Base-by-base conservation (phyloP, 2,797 vertebrate genomes). In the Oophaga sylvatica region DNA sequence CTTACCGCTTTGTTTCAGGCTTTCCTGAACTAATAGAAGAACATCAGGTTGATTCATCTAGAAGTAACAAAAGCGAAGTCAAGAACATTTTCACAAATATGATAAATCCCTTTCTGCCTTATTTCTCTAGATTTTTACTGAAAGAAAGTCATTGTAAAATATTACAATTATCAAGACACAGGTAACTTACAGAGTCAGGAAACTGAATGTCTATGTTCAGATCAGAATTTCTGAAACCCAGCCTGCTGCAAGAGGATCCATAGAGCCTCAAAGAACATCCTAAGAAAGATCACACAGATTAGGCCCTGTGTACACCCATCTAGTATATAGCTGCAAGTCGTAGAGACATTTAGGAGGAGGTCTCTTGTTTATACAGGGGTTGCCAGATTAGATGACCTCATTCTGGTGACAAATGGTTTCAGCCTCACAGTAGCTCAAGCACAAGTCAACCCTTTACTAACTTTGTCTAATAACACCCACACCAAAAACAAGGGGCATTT, bases 31-130 rank as follows among this genome's bases (percentile, higher is more conserved):
- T 92, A 96, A 90, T 93, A 98, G 92, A 86, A 99, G 96, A 92
- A 99, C 97, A 84, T 98, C 97, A 91, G 98, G 98, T 90, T 99
- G 97, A 94, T 96, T 94, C 97, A 98, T 97, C 97, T 98, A 95
- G 26, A 79, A 86, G 19, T 12, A 53, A 84, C 3, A 80, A 10
- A 26, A 26, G 26, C 26, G 26, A 26, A 26, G 26, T 26, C 26
- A 26, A 26, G 26, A 26, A 26, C 26, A 26, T 26, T 26, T 26
- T 26, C 26, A 76, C 7, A 48, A 1, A 65, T 41, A 41, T 41
- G n/a, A 6, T 13, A 16, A 20, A 20, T 63, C 6, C 60, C 5
- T 7, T 1, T 6, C 19, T 11, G 8, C 11, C 48, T 11, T 7
- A 11, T 1, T 53, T 53, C 48, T 53, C 11, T 53, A 53, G 48